These are phyloP conservation scores for Salmo trutta DNA, from an alignment of 2,797 vertebrate genomes.

Conservation along the genomic window DNA sequence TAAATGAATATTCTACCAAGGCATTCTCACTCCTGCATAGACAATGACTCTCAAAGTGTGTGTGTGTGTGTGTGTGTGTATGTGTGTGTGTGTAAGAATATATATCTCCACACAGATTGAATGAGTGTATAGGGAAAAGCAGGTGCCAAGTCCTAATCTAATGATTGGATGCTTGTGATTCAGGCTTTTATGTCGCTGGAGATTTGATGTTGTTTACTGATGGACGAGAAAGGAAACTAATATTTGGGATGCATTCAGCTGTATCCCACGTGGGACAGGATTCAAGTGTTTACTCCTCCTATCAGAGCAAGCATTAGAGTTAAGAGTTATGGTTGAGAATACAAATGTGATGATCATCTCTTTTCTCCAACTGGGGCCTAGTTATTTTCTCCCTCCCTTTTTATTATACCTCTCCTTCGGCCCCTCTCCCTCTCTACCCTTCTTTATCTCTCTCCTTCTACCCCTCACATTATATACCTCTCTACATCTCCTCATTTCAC, in stretches of 20 bases:
- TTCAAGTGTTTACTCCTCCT: slow-evolving; percentile 27
- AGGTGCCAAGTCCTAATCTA: slow-evolving; percentile 33
- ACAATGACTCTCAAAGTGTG: slow-evolving; percentile 37
- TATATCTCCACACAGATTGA: not conserved
- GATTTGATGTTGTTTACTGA: slow-evolving; percentile 36
- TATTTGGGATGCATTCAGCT: slow-evolving; percentile 26
- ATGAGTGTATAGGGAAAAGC: not conserved
- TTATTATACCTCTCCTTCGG: not conserved
- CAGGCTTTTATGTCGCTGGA: slow-evolving; percentile 19
- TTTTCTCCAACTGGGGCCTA: not conserved
- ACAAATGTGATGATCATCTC: slow-evolving; percentile 25
- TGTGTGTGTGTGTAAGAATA: not conserved
- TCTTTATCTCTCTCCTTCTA: not conserved
- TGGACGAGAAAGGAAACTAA: slow-evolving; percentile 27
- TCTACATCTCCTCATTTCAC: not conserved
- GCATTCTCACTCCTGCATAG: slow-evolving; percentile 49
- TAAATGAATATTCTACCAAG: slow-evolving; percentile 50
- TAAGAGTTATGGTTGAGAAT: not conserved
- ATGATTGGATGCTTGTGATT: slow-evolving; percentile 30
- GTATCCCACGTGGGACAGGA: slow-evolving; percentile 29
- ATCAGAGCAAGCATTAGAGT: not conserved
- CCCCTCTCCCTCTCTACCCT: not conserved
- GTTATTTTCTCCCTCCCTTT: not conserved
- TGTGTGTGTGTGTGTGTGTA: slow-evolving; percentile 18
- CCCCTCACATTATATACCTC: not conserved